A percentile compares a stretch with the other conserved stretches of the same genome.
Conservation (phyloP, 2,113 vertebrate species). For the Labrus mixtus region DNA sequence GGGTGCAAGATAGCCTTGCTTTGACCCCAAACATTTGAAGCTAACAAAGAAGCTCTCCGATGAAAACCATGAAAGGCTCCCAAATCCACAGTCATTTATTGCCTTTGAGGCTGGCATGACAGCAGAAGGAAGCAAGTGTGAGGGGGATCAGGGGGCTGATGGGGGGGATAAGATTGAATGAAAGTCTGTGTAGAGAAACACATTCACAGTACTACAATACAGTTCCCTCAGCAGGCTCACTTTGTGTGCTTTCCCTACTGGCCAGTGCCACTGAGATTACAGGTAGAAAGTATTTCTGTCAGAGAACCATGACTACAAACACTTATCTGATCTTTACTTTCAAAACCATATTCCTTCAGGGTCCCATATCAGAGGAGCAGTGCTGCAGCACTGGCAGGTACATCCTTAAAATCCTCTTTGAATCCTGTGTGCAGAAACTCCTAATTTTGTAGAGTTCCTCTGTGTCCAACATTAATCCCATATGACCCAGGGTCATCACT, state of each 20-base stretch:
- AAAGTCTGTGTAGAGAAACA: background rate
- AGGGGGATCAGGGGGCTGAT: constrained; percentile 2
- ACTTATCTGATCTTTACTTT: background rate
- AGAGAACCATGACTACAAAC: constrained; percentile 4
- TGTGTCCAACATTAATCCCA: constrained; percentile 29
- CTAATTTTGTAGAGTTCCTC: constrained; percentile 15
- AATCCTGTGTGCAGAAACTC: background rate
- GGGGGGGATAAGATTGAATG: background rate
- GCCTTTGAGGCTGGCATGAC: constrained; percentile 64
- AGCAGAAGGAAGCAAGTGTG: constrained; percentile 46
- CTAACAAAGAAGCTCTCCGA: constrained; percentile 59
- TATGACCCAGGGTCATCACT: constrained; percentile 26
- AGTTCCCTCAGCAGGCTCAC: constrained; percentile 11
- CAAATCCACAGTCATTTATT: constrained; percentile 69
- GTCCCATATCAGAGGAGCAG: background rate
- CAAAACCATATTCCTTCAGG: background rate
- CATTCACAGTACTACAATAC: constrained; percentile 32
- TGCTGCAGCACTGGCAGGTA: background rate
- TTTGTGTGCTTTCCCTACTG: constrained; percentile 6
- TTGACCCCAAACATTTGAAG: constrained; percentile 72
- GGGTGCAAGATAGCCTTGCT: constrained; percentile 66
- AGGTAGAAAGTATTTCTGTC: background rate
- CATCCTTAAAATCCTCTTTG: constrained; percentile 19
- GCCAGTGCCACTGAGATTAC: constrained; percentile 4
- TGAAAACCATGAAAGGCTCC: constrained; percentile 59